phyloP scores from a whole-genome alignment of 2,797 vertebrate species.

The Graptemys geographica region DNA sequence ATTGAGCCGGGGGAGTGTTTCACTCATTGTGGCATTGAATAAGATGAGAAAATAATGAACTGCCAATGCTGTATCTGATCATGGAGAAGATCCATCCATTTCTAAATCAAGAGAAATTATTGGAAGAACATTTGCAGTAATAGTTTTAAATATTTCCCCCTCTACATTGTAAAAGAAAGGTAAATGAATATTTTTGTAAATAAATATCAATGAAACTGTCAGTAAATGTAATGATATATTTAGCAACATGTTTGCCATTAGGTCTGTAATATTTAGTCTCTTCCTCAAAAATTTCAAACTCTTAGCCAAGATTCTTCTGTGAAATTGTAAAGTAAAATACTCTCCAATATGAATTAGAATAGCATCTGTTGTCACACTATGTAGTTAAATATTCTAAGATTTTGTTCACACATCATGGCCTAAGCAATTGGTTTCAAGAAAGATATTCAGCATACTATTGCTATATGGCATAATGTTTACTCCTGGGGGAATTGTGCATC shows the following conservation, averaged over 20 bases:
- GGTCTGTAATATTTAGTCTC: slow-evolving; percentile 9
- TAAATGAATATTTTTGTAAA: slow-evolving; percentile 20
- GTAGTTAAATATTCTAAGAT: neutral
- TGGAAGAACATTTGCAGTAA: slow-evolving; percentile 31
- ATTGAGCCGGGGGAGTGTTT: neutral
- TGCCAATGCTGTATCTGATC: neutral
- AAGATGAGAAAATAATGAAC: neutral
- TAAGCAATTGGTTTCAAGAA: slow-evolving; percentile 1
- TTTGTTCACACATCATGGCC: neutral
- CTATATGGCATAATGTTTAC: neutral
- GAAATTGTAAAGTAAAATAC: slow-evolving; percentile 28
- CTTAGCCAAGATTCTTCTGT: neutral
- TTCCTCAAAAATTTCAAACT: neutral
- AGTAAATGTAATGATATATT: neutral
- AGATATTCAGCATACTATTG: neutral
- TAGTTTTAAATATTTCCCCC: neutral
- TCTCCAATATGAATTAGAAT: slow-evolving; percentile 25
- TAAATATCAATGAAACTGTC: neutral
- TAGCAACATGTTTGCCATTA: slow-evolving; percentile 23
- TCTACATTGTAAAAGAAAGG: neutral
- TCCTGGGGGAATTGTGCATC: too few species aligned
- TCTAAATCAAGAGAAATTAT: neutral
- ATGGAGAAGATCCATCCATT: neutral
- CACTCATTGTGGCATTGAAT: neutral
- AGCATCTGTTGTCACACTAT: slow-evolving; percentile 6